These are phyloP conservation scores for Trematomus loennbergii DNA, from an alignment of 2,113 vertebrate species.

Conservation along the genomic window DNA sequence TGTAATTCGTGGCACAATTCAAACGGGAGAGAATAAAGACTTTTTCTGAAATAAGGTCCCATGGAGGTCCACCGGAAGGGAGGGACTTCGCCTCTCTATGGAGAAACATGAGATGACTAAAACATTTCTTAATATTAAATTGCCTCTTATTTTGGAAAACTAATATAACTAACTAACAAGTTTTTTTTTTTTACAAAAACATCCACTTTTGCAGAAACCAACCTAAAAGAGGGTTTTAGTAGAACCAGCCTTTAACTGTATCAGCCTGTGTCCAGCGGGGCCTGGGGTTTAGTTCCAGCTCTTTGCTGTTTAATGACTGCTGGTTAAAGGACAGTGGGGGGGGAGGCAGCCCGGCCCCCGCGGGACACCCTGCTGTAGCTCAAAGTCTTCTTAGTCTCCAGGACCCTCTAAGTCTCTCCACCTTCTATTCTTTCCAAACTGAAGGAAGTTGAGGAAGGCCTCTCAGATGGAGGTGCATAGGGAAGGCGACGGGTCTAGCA, in stretches of 20 bases:
- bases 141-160: neutral
- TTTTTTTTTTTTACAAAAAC: neutral
- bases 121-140: neutral
- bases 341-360: neutral
- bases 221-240: conserved; percentile 9
- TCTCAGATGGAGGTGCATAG: conserved; percentile 98
- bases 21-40: no score
- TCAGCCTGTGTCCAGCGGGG: conserved; percentile 41
- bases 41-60: no score
- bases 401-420: conserved; percentile 74
- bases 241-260: conserved; percentile 12
- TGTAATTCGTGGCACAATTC: no score
- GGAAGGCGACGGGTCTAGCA: conserved; percentile 99
- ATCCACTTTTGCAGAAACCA: conserved; percentile 45
- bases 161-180: neutral
- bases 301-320: neutral
- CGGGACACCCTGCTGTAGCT: conserved; percentile 41
- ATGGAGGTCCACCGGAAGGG: no score
- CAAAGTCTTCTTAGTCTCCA: conserved; percentile 21
- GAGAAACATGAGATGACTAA: neutral
- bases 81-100: no score
- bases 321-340: neutral
- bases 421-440: conserved; percentile 89
- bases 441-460: conserved; percentile 99
- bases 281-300: neutral